These are phyloP conservation scores for Remorina albescens DNA, from an alignment of 2,797 vertebrate species.

Conservation along the genomic window DNA sequence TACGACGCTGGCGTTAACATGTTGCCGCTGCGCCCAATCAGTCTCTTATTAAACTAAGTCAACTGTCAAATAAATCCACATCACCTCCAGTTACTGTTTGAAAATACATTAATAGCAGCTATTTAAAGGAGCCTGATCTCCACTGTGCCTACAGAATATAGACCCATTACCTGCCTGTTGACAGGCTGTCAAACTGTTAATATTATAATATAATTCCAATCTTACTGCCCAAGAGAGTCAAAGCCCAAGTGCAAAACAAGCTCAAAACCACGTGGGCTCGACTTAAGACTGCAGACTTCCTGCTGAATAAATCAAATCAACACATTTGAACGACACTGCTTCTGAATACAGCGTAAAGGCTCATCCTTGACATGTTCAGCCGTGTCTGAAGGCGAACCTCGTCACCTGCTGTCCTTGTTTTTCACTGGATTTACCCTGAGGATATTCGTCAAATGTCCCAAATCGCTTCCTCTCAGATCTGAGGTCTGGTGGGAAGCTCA, in stretches of 20 bases:
- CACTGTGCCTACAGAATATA: not conserved
- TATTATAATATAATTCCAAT: not conserved
- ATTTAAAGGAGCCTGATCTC: not conserved
- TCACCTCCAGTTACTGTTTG: not conserved
- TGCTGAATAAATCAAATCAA: not conserved
- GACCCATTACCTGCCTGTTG: not conserved
- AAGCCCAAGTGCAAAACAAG: not conserved
- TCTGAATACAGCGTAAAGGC: not conserved
- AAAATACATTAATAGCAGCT: not conserved
- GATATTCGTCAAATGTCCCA: slow-evolving; percentile 44
- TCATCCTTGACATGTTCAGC: not conserved
- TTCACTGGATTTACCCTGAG: slow-evolving; percentile 29
- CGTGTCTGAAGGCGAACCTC: slow-evolving; percentile 16
- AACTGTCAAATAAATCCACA: slow-evolving; percentile 1
- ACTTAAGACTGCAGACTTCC: not conserved
- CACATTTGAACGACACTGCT: slow-evolving; percentile 9
- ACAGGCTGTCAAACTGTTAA: not conserved
- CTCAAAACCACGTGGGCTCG: not conserved
- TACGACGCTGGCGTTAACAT: not conserved
- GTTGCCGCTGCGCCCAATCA: not conserved
- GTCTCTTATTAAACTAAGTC: not conserved
- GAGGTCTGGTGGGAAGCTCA: slow-evolving; percentile 27
- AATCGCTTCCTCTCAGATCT: slow-evolving; percentile 49
- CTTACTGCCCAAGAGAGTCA: not conserved
- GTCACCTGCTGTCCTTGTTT: slow-evolving; percentile 6